These are phyloP conservation scores for Goniozus legneri DNA, from an alignment of 1,140 invertebrate genomes.

Conservation along the genomic window DNA sequence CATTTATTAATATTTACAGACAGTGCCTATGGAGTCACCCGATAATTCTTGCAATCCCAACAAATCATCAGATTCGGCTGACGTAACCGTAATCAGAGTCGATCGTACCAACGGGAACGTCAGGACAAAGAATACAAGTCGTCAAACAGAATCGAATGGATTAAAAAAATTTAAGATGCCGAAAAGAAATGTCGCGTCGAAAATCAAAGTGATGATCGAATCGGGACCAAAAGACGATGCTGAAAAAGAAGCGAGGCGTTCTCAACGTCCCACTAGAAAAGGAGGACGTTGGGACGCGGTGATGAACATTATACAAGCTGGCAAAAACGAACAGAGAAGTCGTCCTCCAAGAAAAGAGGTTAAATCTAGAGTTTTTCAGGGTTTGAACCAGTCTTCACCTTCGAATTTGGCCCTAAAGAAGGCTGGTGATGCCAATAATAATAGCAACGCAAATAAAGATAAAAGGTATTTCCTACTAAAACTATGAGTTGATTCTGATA, in stretches of 20 bases:
- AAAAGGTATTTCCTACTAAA: slow-evolving; percentile 35
- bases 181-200: slow-evolving; percentile 69
- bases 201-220: slow-evolving; percentile 69
- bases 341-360: slow-evolving; percentile 72
- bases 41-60: slow-evolving; percentile 28
- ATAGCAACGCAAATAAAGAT: slow-evolving; percentile 44
- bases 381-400: slow-evolving; percentile 27
- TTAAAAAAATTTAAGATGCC: slow-evolving; percentile 74
- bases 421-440: slow-evolving; percentile 39
- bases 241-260: slow-evolving; percentile 37
- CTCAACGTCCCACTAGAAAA: slow-evolving; percentile 45
- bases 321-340: slow-evolving; percentile 66
- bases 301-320: slow-evolving; percentile 75
- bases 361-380: slow-evolving; percentile 69
- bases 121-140: slow-evolving; percentile 21
- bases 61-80: slow-evolving; percentile 15
- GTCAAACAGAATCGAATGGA: slow-evolving; percentile 33
- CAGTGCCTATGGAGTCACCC: slow-evolving; percentile 11
- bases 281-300: slow-evolving; percentile 73
- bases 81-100: slow-evolving; percentile 51
- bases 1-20: no score
- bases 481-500: neutral
- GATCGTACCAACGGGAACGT: slow-evolving; percentile 33
- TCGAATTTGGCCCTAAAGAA: slow-evolving; percentile 30
- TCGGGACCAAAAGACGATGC: slow-evolving; percentile 51